Evolutionary conservation across 1,140 invertebrate genomes (phyloP).

Genomic region (Eriosoma lanigerum): DNA sequence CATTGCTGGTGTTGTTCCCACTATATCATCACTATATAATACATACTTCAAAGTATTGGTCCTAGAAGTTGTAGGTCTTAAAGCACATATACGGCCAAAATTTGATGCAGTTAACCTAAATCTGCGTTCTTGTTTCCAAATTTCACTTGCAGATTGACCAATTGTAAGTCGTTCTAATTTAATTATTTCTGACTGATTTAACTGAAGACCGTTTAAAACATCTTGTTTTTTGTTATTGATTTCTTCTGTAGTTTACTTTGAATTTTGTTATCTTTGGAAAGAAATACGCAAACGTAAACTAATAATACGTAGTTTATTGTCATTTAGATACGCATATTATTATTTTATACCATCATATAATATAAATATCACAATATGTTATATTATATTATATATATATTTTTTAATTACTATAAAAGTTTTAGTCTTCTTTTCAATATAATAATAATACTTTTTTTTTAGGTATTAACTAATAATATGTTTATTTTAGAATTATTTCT

Average conservation of each 20-base stretch:
- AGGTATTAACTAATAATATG: no score
- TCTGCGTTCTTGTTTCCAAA: constrained; percentile 8
- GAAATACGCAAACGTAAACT: no score
- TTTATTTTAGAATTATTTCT: no score
- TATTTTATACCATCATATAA: no score
- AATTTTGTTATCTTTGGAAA: no score
- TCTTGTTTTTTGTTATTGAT: not conserved
- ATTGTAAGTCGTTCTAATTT: not conserved
- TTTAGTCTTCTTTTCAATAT: no score
- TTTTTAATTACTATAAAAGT: no score
- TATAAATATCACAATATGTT: no score
- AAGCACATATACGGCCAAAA: not conserved
- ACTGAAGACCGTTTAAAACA: not conserved
- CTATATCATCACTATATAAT: not conserved
- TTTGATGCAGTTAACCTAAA: not conserved
- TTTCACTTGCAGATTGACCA: not conserved
- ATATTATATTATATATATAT: no score
- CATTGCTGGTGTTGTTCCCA: not conserved
- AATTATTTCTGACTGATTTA: not conserved
- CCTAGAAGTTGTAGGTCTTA: not conserved
- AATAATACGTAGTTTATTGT: no score
- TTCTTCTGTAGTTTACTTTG: not conserved
- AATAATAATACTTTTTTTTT: no score
- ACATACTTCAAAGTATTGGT: not conserved
- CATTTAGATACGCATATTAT: no score